A percentile compares a stretch with the other conserved stretches of the same genome.
phyloP scores from a whole-genome alignment of 2,113 vertebrate species.

The Motacilla alba region DNA sequence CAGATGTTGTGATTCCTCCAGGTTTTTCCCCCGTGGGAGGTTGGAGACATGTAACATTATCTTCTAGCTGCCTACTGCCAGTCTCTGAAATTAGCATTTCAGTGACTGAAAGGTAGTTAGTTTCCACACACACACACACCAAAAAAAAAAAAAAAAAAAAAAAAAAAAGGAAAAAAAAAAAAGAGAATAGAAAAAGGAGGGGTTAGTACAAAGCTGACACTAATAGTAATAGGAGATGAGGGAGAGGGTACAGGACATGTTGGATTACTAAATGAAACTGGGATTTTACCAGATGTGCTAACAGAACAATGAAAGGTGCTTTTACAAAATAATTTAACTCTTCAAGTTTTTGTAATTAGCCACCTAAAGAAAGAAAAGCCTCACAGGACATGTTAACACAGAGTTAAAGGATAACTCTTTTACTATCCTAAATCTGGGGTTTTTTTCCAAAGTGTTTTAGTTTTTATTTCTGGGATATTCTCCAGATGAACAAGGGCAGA shows the following conservation, averaged over 20 bases:
- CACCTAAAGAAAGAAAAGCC: not conserved
- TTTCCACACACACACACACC: not conserved
- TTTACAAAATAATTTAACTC: slow-evolving; percentile 33
- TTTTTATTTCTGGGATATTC: not conserved
- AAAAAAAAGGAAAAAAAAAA: not conserved
- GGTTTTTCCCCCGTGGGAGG: slow-evolving; percentile 59
- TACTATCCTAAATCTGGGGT: not conserved
- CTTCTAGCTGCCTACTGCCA: slow-evolving; percentile 69
- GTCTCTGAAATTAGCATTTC: slow-evolving; percentile 71
- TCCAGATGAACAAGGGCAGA: not conserved
- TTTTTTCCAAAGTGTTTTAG: not conserved
- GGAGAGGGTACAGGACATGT: not conserved
- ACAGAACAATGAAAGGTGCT: slow-evolving; percentile 24
- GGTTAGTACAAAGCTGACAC: slow-evolving; percentile 29
- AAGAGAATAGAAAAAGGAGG: not conserved
- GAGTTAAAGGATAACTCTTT: not conserved
- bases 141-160: no score
- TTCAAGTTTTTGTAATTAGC: slow-evolving; percentile 3
- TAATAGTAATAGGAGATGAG: slow-evolving; percentile 35
- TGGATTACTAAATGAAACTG: slow-evolving; percentile 36
- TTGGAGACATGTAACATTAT: slow-evolving; percentile 72
- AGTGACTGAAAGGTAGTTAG: slow-evolving; percentile 57
- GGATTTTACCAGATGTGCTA: slow-evolving; percentile 31
- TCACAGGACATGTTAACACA: not conserved
- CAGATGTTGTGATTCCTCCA: slow-evolving; percentile 65